phyloP scores from a whole-genome alignment of 2,888 invertebrate genomes.

The Mythimna ferrago region DNA sequence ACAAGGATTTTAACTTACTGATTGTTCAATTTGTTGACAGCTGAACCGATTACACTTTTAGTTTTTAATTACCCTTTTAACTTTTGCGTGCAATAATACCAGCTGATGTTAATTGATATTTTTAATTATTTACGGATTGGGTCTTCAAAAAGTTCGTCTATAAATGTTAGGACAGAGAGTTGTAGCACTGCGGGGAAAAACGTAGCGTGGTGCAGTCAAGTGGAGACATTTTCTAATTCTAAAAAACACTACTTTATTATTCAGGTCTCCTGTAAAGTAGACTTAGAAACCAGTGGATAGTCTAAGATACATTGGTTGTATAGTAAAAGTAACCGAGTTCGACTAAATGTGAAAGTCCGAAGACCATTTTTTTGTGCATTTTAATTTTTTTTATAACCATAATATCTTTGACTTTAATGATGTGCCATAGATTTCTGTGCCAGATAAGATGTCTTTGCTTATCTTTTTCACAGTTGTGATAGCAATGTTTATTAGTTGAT shows the following conservation, averaged over 20 bases:
- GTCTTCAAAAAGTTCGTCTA: neutral
- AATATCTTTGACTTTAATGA: conserved; percentile 18
- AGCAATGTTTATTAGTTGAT: conserved; percentile 27
- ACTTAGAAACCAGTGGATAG: neutral
- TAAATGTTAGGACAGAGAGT: too few relatives aligned
- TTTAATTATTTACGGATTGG: conserved; percentile 14
- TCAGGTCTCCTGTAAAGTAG: neutral
- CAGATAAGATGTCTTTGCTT: conserved; percentile 10
- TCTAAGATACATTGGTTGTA: neutral
- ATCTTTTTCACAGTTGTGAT: conserved; percentile 25
- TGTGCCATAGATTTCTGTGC: neutral
- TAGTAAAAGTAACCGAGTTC: neutral
- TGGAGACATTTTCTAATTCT: too few relatives aligned
- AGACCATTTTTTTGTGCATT: neutral
- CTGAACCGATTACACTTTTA: conserved; percentile 44
- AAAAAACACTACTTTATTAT: neutral
- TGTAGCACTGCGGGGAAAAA: too few relatives aligned
- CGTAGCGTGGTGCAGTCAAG: too few relatives aligned
- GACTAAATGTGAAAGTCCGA: neutral
- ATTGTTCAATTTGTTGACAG: conserved; percentile 43
- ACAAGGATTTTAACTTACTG: conserved; percentile 25
- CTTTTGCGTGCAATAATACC: conserved; percentile 37
- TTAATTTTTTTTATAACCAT: neutral
- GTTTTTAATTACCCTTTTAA: conserved; percentile 39
- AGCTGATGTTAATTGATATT: conserved; percentile 37